A percentile compares a stretch with the other conserved stretches of the same genome.
Conservation (phyloP, 2,888 invertebrate species). For the Melanotus villosus region DNA sequence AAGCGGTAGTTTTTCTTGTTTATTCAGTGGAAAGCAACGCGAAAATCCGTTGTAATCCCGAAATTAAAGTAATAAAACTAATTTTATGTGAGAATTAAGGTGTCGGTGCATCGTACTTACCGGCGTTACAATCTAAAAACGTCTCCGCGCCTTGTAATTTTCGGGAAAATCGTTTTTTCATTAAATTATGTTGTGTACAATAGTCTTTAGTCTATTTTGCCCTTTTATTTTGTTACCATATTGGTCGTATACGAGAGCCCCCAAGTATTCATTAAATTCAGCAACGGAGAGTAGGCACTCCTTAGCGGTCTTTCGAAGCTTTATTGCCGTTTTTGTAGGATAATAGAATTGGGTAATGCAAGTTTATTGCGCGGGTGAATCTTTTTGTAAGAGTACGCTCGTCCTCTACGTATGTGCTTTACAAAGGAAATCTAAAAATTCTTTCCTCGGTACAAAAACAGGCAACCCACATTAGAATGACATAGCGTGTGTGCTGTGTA, state of each 20-base stretch:
- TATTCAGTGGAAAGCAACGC: conserved; percentile 15
- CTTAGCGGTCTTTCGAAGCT: conserved; percentile 36
- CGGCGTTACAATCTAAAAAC: conserved; percentile 4
- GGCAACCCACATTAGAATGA: too few species aligned
- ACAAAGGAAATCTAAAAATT: neutral
- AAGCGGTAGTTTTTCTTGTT: too few species aligned
- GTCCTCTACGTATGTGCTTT: neutral
- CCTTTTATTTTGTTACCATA: conserved; percentile 30
- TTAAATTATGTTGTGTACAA: conserved; percentile 32
- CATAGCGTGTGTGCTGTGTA: too few species aligned
- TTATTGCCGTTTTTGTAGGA: conserved; percentile 39
- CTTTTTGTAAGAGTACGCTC: conserved; percentile 14
- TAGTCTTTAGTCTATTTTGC: conserved; percentile 14
- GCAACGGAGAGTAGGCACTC: conserved; percentile 23
- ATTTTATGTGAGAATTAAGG: conserved; percentile 52
- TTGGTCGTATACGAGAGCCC: conserved; percentile 32
- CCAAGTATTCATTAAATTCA: conserved; percentile 39
- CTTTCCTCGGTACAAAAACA: too few species aligned
- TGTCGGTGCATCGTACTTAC: conserved; percentile 39
- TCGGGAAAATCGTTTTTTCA: conserved; percentile 30
- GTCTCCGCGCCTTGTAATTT: conserved; percentile 20
- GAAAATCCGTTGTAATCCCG: conserved; percentile 47
- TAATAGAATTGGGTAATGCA: conserved; percentile 37
- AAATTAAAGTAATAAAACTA: conserved; percentile 57
- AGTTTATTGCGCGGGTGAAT: conserved; percentile 36